A percentile compares a stretch with the other conserved stretches of the same genome.
Evolutionary conservation across 2,888 invertebrate species (phyloP).

Genomic region (Phengaris arion): DNA sequence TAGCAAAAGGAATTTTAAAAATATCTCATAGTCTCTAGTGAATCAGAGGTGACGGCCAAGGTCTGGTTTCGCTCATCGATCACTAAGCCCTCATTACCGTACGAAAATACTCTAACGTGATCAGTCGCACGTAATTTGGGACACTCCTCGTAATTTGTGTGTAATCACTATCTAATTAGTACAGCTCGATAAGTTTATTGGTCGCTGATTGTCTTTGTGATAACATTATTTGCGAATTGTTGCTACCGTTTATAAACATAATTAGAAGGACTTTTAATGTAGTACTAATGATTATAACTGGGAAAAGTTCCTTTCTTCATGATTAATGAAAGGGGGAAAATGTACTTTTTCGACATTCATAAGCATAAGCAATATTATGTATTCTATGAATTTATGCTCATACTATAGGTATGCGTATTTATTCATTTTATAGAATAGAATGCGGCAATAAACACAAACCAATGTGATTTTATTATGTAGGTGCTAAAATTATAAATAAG

Average conservation of each 20-base stretch:
- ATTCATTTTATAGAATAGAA: neutral
- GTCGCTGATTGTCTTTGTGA: constrained; percentile 1
- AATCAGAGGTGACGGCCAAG: constrained; percentile 14
- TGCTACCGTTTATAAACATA: neutral
- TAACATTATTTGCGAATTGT: neutral
- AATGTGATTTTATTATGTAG: constrained; percentile 4
- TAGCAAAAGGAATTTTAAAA: neutral
- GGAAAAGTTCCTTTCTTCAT: no score
- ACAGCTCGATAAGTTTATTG: neutral
- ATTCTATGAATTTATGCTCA: no score
- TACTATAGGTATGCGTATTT: no score
- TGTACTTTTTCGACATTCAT: no score
- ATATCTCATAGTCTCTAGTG: neutral
- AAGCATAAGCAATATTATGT: no score
- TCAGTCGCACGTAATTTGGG: constrained; percentile 14
- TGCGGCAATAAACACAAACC: neutral
- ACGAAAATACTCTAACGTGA: constrained; percentile 10
- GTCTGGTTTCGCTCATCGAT: constrained; percentile 9
- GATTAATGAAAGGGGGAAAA: no score
- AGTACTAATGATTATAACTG: no score
- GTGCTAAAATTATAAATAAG: constrained; percentile 17
- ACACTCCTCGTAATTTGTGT: neutral
- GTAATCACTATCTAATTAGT: constrained; percentile 8
- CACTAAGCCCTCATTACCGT: constrained; percentile 9
- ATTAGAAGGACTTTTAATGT: no score